Evolutionary conservation across 2,113 vertebrate species (phyloP), one percentile per base, ranked within the genome.

Genomic region (Colaptes auratus): DNA sequence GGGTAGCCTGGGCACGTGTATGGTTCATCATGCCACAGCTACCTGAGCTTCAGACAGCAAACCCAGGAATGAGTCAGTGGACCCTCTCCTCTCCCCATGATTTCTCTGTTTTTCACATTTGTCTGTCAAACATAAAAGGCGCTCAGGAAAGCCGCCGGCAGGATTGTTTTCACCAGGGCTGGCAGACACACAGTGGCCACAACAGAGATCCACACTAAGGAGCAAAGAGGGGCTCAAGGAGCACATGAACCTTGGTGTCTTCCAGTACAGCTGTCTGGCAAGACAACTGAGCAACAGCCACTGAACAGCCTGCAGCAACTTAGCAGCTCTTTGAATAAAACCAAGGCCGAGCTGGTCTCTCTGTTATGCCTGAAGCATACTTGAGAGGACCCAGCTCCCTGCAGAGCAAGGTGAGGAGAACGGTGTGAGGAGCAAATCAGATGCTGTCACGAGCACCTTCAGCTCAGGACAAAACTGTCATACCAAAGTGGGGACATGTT

Each of bases 361-460:
- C 21, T 2, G 0, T 25, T 31, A 67, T 0, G 0, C 12, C 58
- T 69, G 35, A 35, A 31, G 58, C 50, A 35, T 13, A 56, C 42
- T 56, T 83, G 3, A 64, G 48, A 89, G 36, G 10, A 67, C 33
- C 4, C 56, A 85, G 31, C 52, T 73, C 33, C 69, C 35, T 13
- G 27, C 18, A 81, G 48, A 90, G 36, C 44, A 71, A 81, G 35
- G 65, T 1, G 6, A 69, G 53, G 19, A 78, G 39, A 35, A 8
- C 66, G 12, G 24, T 4, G 12, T 21, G 24, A 90, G 59, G 16
- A 92, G 39, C 60, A 75, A 50, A 33, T 65, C 50, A 69, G n/a
- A 86, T 35, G 28, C 64, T 71, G 42, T 46, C 74, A 75, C 35
- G 7, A 0, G 0, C 28, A 50, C 42, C 65, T 91, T 80, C 36